Conservation (phyloP, 2,113 vertebrate species). For the Sapajus apella region DNA sequence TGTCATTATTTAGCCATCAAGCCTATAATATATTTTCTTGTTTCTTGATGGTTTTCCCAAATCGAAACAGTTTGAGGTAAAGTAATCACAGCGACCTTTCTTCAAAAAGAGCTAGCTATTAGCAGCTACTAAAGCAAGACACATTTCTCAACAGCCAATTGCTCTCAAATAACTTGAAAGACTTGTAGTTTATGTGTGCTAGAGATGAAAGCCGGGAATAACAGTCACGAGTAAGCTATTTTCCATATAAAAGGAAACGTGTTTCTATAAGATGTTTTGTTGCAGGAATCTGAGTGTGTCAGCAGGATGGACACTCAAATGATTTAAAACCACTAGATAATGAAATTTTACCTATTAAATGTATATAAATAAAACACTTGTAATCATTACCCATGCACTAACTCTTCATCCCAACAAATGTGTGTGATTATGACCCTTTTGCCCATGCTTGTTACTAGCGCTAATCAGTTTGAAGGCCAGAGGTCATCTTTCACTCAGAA, state of each 20-base stretch:
- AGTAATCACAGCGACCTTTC: conserved; percentile 62
- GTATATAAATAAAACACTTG: conserved; percentile 84
- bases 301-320: conserved; percentile 72
- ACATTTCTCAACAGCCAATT: conserved; percentile 76
- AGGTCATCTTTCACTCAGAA: conserved; percentile 82
- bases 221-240: conserved; percentile 79
- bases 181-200: conserved; percentile 76
- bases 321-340: conserved; percentile 83
- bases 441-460: conserved; percentile 85
- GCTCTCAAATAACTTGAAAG: conserved; percentile 78
- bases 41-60: conserved; percentile 67
- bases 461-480: conserved; percentile 87
- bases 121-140: conserved; percentile 74
- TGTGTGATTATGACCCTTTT: conserved; percentile 86
- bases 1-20: background rate
- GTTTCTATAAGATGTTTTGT: conserved; percentile 79
- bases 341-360: conserved; percentile 84
- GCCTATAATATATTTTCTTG: conserved; percentile 49
- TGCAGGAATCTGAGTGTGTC: conserved; percentile 55
- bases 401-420: conserved; percentile 81
- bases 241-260: conserved; percentile 78
- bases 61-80: conserved; percentile 69
- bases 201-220: conserved; percentile 75
- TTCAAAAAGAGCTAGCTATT: conserved; percentile 70
- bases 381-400: conserved; percentile 79